Conservation (phyloP, 2,888 invertebrate species). For the Coleophora flavipennella region DNA sequence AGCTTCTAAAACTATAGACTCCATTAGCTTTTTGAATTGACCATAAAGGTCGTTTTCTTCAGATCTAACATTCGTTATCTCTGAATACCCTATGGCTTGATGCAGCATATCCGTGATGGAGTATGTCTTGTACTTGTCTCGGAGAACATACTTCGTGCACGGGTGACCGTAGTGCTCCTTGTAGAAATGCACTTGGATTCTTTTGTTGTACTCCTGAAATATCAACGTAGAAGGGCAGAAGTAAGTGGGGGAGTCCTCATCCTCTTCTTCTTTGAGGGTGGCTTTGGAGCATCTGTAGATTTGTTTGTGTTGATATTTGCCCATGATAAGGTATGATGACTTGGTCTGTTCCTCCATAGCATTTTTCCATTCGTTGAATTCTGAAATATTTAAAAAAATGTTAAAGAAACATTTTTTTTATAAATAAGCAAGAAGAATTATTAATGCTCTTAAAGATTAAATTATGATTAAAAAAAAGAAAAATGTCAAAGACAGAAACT, state of each 20-base stretch:
- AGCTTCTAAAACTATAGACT: constrained; percentile 28
- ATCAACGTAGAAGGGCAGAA: constrained; percentile 40
- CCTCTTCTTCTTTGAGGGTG: not conserved
- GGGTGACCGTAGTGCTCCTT: constrained; percentile 35
- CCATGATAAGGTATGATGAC: constrained; percentile 23
- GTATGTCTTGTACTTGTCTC: constrained; percentile 27
- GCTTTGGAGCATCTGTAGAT: constrained; percentile 32
- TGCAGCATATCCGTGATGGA: constrained; percentile 24
- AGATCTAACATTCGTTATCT: constrained; percentile 4
- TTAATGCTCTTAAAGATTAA: too few relatives aligned
- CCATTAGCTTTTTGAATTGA: constrained; percentile 39
- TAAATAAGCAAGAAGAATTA: too few relatives aligned
- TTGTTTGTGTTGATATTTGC: constrained; percentile 22
- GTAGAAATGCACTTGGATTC: constrained; percentile 37
- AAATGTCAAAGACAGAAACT: too few relatives aligned
- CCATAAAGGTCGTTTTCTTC: constrained; percentile 26
- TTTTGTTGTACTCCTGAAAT: constrained; percentile 29
- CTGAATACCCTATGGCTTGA: constrained; percentile 14
- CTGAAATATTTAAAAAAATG: constrained; percentile 28
- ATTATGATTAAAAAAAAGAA: too few relatives aligned
- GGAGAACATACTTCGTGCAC: constrained; percentile 16
- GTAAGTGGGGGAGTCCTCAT: constrained; percentile 10
- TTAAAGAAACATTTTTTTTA: too few relatives aligned
- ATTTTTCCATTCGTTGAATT: constrained; percentile 37
- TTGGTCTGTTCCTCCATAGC: constrained; percentile 28